Conservation (phyloP, 2,113 vertebrate species). For the Leptobrachium leishanense region DNA sequence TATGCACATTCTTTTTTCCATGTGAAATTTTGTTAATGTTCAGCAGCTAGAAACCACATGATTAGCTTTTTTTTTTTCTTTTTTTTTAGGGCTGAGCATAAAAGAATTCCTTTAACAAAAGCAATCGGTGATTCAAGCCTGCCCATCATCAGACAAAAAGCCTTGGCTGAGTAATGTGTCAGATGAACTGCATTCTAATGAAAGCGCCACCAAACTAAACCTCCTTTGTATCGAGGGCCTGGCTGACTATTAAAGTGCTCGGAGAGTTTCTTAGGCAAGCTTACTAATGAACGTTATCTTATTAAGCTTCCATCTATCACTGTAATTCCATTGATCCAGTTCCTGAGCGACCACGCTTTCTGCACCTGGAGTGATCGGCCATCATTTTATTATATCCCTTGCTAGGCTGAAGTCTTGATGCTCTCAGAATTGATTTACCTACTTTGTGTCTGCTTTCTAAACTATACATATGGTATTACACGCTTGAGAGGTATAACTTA, state of each 20-base stretch:
- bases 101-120: background rate
- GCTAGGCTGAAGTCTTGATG: slow-evolving; percentile 4
- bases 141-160: background rate
- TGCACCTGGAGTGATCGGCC: slow-evolving; percentile 43
- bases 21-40: too few species aligned
- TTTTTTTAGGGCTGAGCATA: background rate
- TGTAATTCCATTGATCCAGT: slow-evolving; percentile 41
- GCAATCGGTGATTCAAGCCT: background rate
- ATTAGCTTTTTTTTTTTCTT: too few species aligned
- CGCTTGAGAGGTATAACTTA: too few species aligned
- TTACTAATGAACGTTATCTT: slow-evolving; percentile 48
- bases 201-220: slow-evolving; percentile 39
- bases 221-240: slow-evolving; percentile 30
- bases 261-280: slow-evolving; percentile 37
- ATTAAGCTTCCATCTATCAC: slow-evolving; percentile 49
- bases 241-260: slow-evolving; percentile 39
- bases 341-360: slow-evolving; percentile 41
- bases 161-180: background rate
- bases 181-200: slow-evolving; percentile 43
- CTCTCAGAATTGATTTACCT: slow-evolving; percentile 1
- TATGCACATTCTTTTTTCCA: too few species aligned
- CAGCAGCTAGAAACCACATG: too few species aligned
- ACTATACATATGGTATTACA: background rate
- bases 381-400: slow-evolving; percentile 35
- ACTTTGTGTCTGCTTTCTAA: background rate